A percentile compares a stretch with the other conserved stretches of the same genome.
phyloP scores from a whole-genome alignment of 2,888 invertebrate genomes.

The Habroteleia sp. region DNA sequence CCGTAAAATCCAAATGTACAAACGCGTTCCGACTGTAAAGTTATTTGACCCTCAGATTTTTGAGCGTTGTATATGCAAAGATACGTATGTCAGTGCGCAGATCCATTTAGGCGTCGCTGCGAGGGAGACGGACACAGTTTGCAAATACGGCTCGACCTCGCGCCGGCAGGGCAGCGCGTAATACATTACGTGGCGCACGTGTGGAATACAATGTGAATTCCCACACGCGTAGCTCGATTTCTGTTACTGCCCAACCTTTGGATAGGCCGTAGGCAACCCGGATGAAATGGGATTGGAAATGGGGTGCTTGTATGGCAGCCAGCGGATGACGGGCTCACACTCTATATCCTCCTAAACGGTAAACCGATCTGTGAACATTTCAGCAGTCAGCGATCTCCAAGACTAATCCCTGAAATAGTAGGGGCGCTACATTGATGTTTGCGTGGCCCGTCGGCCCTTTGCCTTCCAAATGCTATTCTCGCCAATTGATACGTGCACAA shows the following conservation, averaged over 20 bases:
- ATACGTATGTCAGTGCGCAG: constrained; percentile 62
- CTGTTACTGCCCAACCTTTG: constrained; percentile 60
- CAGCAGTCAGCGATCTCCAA: constrained; percentile 80
- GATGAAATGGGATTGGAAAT: constrained; percentile 65
- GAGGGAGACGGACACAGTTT: constrained; percentile 14
- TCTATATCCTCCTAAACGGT: constrained; percentile 80
- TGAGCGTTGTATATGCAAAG: constrained; percentile 42
- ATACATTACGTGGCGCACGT: constrained; percentile 82
- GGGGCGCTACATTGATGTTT: constrained; percentile 76
- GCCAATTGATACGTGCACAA: constrained; percentile 56
- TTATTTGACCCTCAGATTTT: constrained; percentile 45
- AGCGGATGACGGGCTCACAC: constrained; percentile 74
- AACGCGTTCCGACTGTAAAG: too few species aligned
- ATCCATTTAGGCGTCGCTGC: constrained; percentile 72
- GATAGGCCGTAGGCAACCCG: constrained; percentile 65
- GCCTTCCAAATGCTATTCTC: constrained; percentile 54
- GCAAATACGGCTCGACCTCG: constrained; percentile 46
- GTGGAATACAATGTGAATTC: constrained; percentile 84
- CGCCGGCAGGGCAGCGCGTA: constrained; percentile 76
- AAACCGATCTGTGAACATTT: constrained; percentile 81
- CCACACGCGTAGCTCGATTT: constrained; percentile 77
- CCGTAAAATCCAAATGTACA: too few species aligned
- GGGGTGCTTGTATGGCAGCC: constrained; percentile 62
- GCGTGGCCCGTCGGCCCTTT: constrained; percentile 61
- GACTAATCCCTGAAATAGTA: constrained; percentile 78